Percentiles rank a stretch among this genome's conserved stretches.
These are phyloP conservation scores for Micronisus gabar DNA, from an alignment of 2,113 vertebrate species.

Conservation along the genomic window DNA sequence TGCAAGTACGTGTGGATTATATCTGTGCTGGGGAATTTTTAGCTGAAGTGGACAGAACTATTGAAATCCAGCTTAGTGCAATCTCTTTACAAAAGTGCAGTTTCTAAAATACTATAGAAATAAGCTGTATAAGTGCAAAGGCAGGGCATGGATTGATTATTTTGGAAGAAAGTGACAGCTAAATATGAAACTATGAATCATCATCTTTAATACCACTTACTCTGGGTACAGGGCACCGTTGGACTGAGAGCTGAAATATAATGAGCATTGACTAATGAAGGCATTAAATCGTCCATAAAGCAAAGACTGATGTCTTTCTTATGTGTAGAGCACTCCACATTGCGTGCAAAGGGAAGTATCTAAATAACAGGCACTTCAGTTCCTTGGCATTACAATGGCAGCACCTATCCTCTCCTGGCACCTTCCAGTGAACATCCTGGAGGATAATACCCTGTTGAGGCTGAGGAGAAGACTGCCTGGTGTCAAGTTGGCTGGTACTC, in stretches of 20 bases:
- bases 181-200: not conserved
- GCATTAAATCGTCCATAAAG: not conserved
- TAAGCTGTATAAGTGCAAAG: not conserved
- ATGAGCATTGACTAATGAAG: not conserved
- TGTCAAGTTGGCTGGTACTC: not conserved
- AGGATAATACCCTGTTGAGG: not conserved
- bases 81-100: not conserved
- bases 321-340: not conserved
- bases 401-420: not conserved
- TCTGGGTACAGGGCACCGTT: not conserved
- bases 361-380: not conserved
- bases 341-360: not conserved
- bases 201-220: not conserved
- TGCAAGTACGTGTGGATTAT: not conserved
- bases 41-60: conserved; percentile 14
- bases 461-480: not conserved
- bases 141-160: not conserved
- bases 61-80: not conserved
- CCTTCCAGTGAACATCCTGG: not conserved
- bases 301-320: not conserved
- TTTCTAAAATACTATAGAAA: not conserved
- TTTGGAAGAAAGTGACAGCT: not conserved
- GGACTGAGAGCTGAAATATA: not conserved
- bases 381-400: not conserved
- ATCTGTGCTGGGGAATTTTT: not conserved